phyloP scores from a whole-genome alignment of 2,888 invertebrate genomes.

The Drosophila colorata region DNA sequence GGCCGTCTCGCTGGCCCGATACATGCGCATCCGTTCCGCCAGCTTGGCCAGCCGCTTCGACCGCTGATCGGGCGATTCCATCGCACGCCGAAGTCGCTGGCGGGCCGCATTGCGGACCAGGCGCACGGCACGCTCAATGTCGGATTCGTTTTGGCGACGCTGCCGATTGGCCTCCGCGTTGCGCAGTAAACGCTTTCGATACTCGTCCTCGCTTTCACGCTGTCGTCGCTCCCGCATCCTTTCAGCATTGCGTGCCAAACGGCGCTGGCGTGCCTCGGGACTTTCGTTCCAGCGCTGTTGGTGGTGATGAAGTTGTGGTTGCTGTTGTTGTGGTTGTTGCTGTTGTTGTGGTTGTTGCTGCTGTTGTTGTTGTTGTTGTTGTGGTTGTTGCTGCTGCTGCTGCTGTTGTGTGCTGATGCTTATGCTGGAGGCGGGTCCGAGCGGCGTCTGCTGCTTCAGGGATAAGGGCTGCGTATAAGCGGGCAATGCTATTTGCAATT shows the following conservation, averaged over 20 bases:
- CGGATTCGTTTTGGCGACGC: constrained; percentile 84
- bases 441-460: constrained; percentile 73
- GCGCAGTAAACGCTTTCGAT: constrained; percentile 83
- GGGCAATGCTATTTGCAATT: constrained; percentile 74
- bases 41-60: constrained; percentile 83
- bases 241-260: constrained; percentile 85
- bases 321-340: constrained; percentile 47
- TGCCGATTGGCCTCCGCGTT: constrained; percentile 85
- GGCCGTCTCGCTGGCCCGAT: constrained; percentile 83
- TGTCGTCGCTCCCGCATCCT: constrained; percentile 85
- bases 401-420: constrained; percentile 52
- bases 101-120: constrained; percentile 85
- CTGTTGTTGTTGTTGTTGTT: constrained; percentile 46
- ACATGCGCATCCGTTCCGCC: constrained; percentile 85
- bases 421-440: constrained; percentile 64
- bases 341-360: constrained; percentile 51
- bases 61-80: constrained; percentile 85
- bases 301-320: constrained; percentile 59
- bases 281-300: constrained; percentile 85
- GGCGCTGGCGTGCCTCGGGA: constrained; percentile 84
- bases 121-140: constrained; percentile 84
- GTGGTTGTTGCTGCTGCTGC: constrained; percentile 52
- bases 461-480: constrained; percentile 80
- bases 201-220: constrained; percentile 85
- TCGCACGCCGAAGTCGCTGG: constrained; percentile 84